Percentiles rank a stretch among this genome's conserved stretches.
phyloP scores from a whole-genome alignment of 2,888 invertebrate species.

The Horisme vitalbata region DNA sequence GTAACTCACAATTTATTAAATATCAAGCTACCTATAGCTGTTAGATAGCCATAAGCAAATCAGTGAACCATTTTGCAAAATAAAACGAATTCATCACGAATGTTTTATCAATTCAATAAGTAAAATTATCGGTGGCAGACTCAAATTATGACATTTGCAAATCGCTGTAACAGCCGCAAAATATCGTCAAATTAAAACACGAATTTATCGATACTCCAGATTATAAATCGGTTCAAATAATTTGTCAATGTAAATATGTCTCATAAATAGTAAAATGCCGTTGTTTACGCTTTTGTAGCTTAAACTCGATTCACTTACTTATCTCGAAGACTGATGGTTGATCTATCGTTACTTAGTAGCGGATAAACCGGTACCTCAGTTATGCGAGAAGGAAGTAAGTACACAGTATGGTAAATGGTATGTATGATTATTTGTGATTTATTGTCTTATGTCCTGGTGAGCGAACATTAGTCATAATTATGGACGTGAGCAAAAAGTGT shows the following conservation, averaged over 20 bases:
- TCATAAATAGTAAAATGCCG: constrained; percentile 12
- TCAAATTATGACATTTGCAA: constrained; percentile 13
- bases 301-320: constrained; percentile 34
- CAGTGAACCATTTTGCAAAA: background rate
- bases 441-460: constrained; percentile 43
- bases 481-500: constrained; percentile 38
- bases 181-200: constrained; percentile 20
- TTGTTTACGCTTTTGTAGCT: constrained; percentile 26
- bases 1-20: no score
- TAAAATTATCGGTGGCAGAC: constrained; percentile 11
- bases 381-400: constrained; percentile 53
- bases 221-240: constrained; percentile 23
- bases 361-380: constrained; percentile 50
- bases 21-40: no score
- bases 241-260: constrained; percentile 25
- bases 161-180: constrained; percentile 17
- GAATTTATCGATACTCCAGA: constrained; percentile 25
- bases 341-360: constrained; percentile 55
- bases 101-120: constrained; percentile 13
- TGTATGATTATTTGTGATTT: constrained; percentile 58
- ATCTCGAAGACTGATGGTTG: constrained; percentile 63
- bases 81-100: background rate
- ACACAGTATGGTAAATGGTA: constrained; percentile 55
- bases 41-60: no score
- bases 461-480: constrained; percentile 52